Evolutionary conservation across 2,113 vertebrate genomes (phyloP).

Genomic region (Ameiurus melas): DNA sequence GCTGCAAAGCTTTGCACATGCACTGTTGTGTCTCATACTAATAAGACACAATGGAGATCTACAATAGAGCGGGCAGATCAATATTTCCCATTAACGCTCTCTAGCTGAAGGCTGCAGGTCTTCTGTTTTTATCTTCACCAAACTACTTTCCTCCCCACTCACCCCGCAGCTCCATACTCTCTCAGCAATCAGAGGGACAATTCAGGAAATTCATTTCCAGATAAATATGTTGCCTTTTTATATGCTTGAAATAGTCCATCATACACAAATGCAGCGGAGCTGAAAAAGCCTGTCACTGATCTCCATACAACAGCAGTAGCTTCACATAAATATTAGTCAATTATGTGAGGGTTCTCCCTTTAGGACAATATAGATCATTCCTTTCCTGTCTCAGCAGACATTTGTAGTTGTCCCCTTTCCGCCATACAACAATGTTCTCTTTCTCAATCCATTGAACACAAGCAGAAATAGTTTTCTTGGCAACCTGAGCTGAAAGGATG

Average conservation of each 20-base stretch:
- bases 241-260: constrained; percentile 33
- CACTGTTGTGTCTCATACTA: constrained; percentile 9
- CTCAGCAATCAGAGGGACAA: constrained; percentile 35
- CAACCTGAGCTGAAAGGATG: constrained; percentile 30
- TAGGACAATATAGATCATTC: background rate
- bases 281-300: constrained; percentile 33
- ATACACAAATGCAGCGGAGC: constrained; percentile 28
- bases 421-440: constrained; percentile 18
- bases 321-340: constrained; percentile 1
- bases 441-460: constrained; percentile 49
- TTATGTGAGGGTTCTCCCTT: background rate
- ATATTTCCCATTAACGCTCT: constrained; percentile 50
- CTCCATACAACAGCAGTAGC: background rate
- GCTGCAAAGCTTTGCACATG: background rate
- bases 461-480: constrained; percentile 52
- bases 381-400: background rate
- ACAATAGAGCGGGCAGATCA: constrained; percentile 34
- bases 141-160: background rate
- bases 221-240: constrained; percentile 47
- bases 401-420: background rate
- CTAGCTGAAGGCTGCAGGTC: constrained; percentile 33
- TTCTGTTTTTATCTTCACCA: constrained; percentile 51
- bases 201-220: constrained; percentile 47
- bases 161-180: background rate
- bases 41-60: constrained; percentile 34